Conservation (phyloP, 2,797 vertebrate genomes). For the Propithecus deckenii region DNA sequence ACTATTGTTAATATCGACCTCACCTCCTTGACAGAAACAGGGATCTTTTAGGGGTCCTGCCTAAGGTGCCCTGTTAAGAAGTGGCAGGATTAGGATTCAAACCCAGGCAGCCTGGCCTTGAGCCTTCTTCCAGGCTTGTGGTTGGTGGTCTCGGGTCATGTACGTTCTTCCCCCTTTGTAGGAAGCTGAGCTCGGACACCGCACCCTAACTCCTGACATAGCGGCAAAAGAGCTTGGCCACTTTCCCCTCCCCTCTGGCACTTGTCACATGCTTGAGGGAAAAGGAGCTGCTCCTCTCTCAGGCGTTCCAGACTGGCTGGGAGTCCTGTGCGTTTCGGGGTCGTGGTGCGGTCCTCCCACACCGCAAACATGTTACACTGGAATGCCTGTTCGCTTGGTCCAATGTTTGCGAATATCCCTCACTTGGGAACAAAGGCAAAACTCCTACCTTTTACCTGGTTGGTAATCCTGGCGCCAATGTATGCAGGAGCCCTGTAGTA, state of each 20-base stretch:
- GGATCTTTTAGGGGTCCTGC: not conserved
- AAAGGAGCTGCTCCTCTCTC: not conserved
- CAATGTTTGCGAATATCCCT: not conserved
- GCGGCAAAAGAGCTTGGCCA: not conserved
- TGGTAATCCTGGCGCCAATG: not conserved
- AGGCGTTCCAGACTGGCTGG: not conserved
- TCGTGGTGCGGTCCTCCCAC: not conserved
- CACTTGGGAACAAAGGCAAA: not conserved
- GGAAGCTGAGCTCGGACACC: not conserved
- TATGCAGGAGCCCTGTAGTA: not conserved
- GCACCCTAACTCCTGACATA: not conserved
- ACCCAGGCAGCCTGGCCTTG: not conserved
- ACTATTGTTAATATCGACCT: not conserved
- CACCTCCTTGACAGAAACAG: not conserved
- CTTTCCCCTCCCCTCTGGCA: not conserved
- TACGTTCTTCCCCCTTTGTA: not conserved
- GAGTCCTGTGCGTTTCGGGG: not conserved
- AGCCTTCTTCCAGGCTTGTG: not conserved
- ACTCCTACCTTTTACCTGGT: conserved; percentile 25
- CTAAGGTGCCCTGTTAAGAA: not conserved
- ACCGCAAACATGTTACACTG: not conserved
- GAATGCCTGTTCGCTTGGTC: not conserved
- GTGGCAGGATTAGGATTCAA: not conserved
- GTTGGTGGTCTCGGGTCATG: not conserved
- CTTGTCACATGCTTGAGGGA: not conserved